A percentile compares a stretch with the other conserved stretches of the same genome.
Conservation (phyloP, 2,888 invertebrate genomes). For the Tipula confusa region DNA sequence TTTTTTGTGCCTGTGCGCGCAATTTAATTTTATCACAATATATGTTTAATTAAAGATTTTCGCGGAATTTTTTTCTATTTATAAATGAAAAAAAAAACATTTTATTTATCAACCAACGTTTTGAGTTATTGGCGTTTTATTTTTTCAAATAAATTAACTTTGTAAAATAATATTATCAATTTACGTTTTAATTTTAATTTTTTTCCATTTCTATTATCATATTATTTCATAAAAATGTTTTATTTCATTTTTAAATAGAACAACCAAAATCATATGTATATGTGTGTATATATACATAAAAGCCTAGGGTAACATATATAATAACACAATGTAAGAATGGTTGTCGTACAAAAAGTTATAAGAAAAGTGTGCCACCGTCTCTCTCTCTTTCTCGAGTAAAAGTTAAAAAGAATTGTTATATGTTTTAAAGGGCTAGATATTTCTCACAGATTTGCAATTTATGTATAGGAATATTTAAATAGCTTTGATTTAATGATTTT, state of each 20-base stretch:
- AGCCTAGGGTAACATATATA: not conserved
- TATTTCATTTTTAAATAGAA: not conserved
- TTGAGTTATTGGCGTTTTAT: slow-evolving; percentile 12
- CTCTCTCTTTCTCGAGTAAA: not conserved
- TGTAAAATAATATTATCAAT: slow-evolving; percentile 3
- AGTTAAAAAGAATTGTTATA: not conserved
- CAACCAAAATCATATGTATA: not conserved
- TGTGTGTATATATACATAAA: not conserved
- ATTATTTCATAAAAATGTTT: not conserved
- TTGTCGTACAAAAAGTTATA: not conserved
- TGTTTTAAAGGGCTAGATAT: not conserved
- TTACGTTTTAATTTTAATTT: slow-evolving; percentile 25
- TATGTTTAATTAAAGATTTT: slow-evolving; percentile 12
- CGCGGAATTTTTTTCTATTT: slow-evolving; percentile 25
- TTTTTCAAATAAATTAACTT: not conserved
- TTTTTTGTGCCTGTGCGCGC: not conserved
- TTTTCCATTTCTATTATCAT: slow-evolving; percentile 6
- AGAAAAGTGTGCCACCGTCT: slow-evolving; percentile 4
- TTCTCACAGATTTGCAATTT: not conserved
- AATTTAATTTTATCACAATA: not conserved
- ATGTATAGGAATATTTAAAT: not conserved
- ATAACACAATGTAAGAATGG: not conserved
- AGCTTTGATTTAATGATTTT: not conserved
- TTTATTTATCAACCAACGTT: not conserved
- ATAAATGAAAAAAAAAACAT: not conserved